A percentile compares a stretch with the other conserved stretches of the same genome.
phyloP scores from a whole-genome alignment of 2,888 invertebrate species.

The Deladenus siricidicola region DNA sequence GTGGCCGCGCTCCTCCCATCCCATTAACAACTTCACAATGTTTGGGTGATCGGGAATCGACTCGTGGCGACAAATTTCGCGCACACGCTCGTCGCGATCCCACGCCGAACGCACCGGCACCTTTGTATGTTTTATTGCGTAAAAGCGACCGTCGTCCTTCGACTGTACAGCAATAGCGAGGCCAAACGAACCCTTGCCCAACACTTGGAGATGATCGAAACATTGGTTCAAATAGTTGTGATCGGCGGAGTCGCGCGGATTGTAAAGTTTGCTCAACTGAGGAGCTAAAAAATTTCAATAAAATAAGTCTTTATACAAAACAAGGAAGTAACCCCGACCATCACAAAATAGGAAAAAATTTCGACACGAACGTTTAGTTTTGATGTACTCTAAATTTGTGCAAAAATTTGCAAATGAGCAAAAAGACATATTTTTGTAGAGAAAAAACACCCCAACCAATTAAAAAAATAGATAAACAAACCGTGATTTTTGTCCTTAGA shows the following conservation, averaged over 20 bases:
- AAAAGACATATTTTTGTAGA: too few species aligned
- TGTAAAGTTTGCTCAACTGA: background rate
- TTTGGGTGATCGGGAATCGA: background rate
- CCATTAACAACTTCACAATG: background rate
- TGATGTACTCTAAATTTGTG: too few species aligned
- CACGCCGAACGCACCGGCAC: background rate
- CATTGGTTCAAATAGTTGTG: background rate
- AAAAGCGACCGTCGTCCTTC: background rate
- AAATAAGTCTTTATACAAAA: too few species aligned
- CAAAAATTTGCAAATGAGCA: too few species aligned
- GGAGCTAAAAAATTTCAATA: too few species aligned
- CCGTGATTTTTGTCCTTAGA: too few species aligned
- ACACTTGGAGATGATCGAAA: background rate
- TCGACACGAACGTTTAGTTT: too few species aligned
- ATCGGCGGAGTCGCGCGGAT: background rate
- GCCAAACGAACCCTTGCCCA: background rate
- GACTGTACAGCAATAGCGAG: background rate
- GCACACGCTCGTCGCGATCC: background rate
- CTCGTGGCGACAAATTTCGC: background rate
- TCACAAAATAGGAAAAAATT: too few species aligned
- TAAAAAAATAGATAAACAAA: too few species aligned
- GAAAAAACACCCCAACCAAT: too few species aligned
- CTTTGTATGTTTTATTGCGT: background rate
- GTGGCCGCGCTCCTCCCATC: background rate
- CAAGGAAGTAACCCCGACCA: too few species aligned